phyloP scores from a whole-genome alignment of 2,113 vertebrate genomes.

The Cricetomys ansorgei region DNA sequence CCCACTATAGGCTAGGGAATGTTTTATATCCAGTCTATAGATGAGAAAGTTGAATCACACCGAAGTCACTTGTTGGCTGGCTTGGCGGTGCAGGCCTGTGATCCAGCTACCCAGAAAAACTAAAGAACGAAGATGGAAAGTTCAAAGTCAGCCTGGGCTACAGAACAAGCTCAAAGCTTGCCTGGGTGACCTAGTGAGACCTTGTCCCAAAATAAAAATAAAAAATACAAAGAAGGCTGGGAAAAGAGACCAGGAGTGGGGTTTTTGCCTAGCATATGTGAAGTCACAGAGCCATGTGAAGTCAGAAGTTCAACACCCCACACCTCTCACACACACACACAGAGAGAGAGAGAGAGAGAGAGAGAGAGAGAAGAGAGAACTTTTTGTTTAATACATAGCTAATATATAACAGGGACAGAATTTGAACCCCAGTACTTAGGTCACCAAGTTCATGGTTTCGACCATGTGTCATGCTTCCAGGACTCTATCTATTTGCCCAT shows the following conservation, averaged over 20 bases:
- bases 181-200: not conserved
- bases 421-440: not conserved
- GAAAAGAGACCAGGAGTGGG: not conserved
- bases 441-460: not conserved
- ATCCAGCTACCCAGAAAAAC: not conserved
- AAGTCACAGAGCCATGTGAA: not conserved
- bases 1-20: not conserved
- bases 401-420: not conserved
- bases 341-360: not conserved
- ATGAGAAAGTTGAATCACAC: not conserved
- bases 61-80: not conserved
- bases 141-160: not conserved
- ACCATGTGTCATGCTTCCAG: not conserved
- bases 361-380: not conserved
- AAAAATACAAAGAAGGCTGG: not conserved
- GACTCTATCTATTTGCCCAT: not conserved
- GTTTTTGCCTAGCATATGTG: not conserved
- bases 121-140: not conserved
- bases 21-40: not conserved
- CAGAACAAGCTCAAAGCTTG: not conserved
- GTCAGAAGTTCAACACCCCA: not conserved
- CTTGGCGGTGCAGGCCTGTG: not conserved
- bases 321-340: not conserved
- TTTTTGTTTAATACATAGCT: not conserved
- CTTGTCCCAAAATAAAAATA: not conserved